Percentiles rank a stretch among this genome's conserved stretches.
These are phyloP conservation scores for Neoaliturus tenellus DNA, from an alignment of 2,888 invertebrate species.

Conservation along the genomic window DNA sequence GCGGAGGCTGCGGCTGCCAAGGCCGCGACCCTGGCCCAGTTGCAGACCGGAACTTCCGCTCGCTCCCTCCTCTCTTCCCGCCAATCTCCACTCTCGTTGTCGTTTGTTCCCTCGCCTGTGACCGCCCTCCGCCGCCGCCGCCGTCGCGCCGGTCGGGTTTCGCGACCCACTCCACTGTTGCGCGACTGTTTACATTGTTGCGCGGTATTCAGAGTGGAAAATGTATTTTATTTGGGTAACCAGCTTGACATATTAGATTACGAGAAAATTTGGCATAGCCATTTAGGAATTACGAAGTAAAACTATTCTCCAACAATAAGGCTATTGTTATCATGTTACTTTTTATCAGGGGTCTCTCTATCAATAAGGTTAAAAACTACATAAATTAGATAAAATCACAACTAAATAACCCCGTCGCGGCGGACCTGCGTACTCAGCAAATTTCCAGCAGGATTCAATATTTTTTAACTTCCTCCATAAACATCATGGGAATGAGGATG, in stretches of 20 bases:
- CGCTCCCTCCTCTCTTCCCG: neutral
- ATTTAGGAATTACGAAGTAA: no score
- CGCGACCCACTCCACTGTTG: neutral
- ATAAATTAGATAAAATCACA: no score
- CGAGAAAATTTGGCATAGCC: no score
- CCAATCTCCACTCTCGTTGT: neutral
- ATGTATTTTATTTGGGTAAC: neutral
- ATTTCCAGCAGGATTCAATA: no score
- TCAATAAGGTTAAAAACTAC: no score
- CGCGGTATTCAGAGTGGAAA: neutral
- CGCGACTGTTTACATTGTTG: neutral
- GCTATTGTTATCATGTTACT: no score
- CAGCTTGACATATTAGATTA: neutral
- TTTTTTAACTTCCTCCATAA: no score
- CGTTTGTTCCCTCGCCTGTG: slow-evolving; percentile 19
- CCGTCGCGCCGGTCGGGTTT: neutral
- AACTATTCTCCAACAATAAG: no score
- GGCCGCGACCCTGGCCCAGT: slow-evolving; percentile 42
- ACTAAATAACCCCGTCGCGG: no score
- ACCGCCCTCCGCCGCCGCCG: neutral
- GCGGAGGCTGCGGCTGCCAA: neutral
- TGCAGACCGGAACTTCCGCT: slow-evolving; percentile 19
- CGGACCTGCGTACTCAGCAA: no score
- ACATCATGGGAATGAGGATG: no score
- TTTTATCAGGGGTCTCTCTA: no score